Conservation (phyloP, 1,140 invertebrate species). For the Sitobion miscanthi region DNA sequence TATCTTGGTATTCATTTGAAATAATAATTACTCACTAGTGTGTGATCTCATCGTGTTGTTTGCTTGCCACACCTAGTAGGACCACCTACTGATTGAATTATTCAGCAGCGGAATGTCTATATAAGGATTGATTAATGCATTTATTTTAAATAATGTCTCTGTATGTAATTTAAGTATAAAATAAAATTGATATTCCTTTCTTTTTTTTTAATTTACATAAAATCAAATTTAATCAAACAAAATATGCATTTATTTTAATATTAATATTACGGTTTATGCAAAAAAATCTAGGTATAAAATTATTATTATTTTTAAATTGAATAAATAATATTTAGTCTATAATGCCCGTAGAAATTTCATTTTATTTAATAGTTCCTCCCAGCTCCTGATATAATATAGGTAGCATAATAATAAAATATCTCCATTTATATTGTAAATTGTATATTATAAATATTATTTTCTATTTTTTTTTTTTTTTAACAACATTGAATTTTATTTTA, state of each 20-base stretch:
- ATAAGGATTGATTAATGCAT: not conserved
- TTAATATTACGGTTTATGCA: not conserved
- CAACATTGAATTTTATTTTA: conserved; percentile 54
- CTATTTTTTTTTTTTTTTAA: not conserved
- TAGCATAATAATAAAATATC: not conserved
- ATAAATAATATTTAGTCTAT: not conserved
- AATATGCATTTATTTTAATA: not conserved
- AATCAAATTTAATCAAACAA: not conserved
- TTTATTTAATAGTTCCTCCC: not conserved
- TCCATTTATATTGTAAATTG: not conserved
- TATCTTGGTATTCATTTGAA: not conserved
- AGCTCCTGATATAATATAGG: not conserved
- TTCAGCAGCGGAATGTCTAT: not conserved
- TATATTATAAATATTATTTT: not conserved
- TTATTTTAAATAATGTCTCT: not conserved
- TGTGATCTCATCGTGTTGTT: conserved; percentile 47
- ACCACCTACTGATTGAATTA: conserved; percentile 45
- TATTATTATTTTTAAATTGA: not conserved
- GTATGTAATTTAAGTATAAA: not conserved
- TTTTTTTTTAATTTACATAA: not conserved
- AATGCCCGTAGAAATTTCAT: not conserved
- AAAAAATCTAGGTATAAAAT: not conserved
- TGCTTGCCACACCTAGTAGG: conserved; percentile 36
- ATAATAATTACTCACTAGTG: not conserved
- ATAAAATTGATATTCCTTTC: not conserved